Base-by-base conservation (phyloP, 2,888 invertebrate species). In the Epistrophe grossulariae region DNA sequence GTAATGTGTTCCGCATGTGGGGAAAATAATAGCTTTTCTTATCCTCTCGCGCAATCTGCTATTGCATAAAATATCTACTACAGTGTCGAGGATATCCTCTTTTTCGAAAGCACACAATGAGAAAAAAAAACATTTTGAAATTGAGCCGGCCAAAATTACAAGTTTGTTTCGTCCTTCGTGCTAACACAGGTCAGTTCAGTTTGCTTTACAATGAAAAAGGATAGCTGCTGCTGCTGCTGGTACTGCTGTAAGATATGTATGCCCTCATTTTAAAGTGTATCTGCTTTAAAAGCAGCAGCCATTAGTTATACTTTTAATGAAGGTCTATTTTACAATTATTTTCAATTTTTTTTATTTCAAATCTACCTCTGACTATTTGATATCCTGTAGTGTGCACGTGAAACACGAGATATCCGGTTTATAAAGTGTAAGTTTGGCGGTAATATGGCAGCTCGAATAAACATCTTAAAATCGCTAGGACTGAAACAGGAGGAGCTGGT, bases 21-120 rank as follows among this genome's bases (percentile, higher is more conserved):
- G 70, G 48, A 64, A 79, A 74, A 48, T 84, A 83, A 83, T 78
- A 60, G 78, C 64, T 48, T 83, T 72, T 66, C 66, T 59, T 78
- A 78, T 78, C 72, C 35, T 13, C 24, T 60, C 68, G 43, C 48
- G n/a, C 45, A 60, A 70, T 74, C 64, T 57, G 45, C 71, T 59
- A 60, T 83, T 72, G 55, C 60, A 57, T 68, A 68, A 59, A 66
- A 66, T 64, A 77, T 64, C 55, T 43, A 43, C 60, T 17, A 19
- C 60, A n/a, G 5, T 17, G 19, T 40, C 60, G 24, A 64, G 62
- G 28, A 43, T 43, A 45, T 64, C 62, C 19, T 59, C 11, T 72
- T 31, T 48, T 50, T 43, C 9, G 19, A 62, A 45, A n/a, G 52
- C 19, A 38, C 55, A 17, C 19, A 45, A 10, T 35, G 4, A 17